Evolutionary conservation across 2,113 vertebrate species (phyloP).

Genomic region (Zingel zingel): DNA sequence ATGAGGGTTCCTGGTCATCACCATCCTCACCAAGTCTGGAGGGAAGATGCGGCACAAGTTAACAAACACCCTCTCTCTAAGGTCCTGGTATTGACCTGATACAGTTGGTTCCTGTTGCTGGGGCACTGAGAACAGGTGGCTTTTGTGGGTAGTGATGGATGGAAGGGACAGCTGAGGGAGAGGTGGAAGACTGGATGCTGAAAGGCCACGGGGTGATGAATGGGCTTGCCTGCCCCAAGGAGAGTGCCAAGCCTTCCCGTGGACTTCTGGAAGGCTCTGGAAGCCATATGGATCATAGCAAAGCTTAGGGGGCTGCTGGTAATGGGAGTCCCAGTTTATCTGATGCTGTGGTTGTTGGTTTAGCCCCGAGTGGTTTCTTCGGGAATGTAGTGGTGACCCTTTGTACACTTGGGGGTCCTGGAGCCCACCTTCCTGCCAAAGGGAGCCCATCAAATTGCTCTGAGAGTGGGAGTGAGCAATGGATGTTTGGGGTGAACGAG

Average conservation of each 20-base stretch:
- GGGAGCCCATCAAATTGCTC: slow-evolving; percentile 80
- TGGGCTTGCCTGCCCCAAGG: slow-evolving; percentile 64
- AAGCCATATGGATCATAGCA: slow-evolving; percentile 90
- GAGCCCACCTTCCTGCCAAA: slow-evolving; percentile 86
- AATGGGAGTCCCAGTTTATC: slow-evolving; percentile 86
- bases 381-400: slow-evolving; percentile 81
- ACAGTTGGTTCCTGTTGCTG: slow-evolving; percentile 82
- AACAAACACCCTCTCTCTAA: slow-evolving; percentile 90
- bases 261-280: slow-evolving; percentile 89
- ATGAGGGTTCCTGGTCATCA: slow-evolving; percentile 95
- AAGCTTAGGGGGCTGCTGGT: slow-evolving; percentile 86
- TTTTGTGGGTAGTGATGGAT: slow-evolving; percentile 50
- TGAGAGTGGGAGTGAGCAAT: slow-evolving; percentile 72
- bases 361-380: slow-evolving; percentile 83
- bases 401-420: slow-evolving; percentile 88
- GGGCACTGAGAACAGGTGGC: slow-evolving; percentile 24
- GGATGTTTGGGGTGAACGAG: slow-evolving; percentile 64
- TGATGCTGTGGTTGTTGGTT: slow-evolving; percentile 82
- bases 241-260: slow-evolving; percentile 88
- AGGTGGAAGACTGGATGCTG: slow-evolving; percentile 55
- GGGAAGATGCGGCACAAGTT: slow-evolving; percentile 98
- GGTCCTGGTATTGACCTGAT: slow-evolving; percentile 86
- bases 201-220: slow-evolving; percentile 64
- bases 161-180: slow-evolving; percentile 75
- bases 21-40: slow-evolving; percentile 90